Evolutionary conservation across 2,113 vertebrate species (phyloP), one percentile per base, ranked within the genome.

Genomic region (Pitta sordida): DNA sequence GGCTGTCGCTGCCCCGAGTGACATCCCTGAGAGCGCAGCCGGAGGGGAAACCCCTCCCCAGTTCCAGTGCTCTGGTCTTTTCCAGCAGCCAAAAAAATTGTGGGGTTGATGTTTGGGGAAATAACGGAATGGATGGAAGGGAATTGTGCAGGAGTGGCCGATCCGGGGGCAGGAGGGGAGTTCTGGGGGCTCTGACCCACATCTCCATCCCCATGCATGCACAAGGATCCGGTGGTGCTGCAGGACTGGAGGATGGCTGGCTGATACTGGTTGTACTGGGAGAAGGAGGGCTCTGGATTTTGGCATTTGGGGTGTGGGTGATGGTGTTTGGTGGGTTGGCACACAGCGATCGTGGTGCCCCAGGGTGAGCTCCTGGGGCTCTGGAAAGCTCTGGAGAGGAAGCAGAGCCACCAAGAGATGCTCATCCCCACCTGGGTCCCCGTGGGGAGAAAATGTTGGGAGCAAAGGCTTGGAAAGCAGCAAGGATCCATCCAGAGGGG

Each of bases 141-240:
- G 2, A n/a, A 3, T 15, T 22, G n/a, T 53, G 59, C 27, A 29
- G 58, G 16, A 1, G 8, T 5, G 17, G 8, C n/a, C 26, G 3
- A 4, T 34, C 26, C 16, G 11, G 46, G 6, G 36, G 12, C 71
- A 19, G 53, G 53, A 32, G 36, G 13, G 27, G 2, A 5, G 6
- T 53, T 53, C 32, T 6, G 11, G 6, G 21, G 24, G 30, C 19
- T 32, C 46, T 44, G 27, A 37, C 37, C 77, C 29, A 3, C 10
- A 1, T 9, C 52, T 67, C 39, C 65, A 52, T 53, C 44, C 34
- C 64, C 3, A 1, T 6, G 46, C 32, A 4, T 7, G 26, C 2
- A 0, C 30, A 4, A 18, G 30, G 20, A 2, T 53, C n/a, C 20
- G 27, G 1, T 13, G 9, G 11, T 15, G 60, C 46, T 69, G 41